Evolutionary conservation across 2,888 invertebrate genomes (phyloP).

Genomic region (Sericinus montela): DNA sequence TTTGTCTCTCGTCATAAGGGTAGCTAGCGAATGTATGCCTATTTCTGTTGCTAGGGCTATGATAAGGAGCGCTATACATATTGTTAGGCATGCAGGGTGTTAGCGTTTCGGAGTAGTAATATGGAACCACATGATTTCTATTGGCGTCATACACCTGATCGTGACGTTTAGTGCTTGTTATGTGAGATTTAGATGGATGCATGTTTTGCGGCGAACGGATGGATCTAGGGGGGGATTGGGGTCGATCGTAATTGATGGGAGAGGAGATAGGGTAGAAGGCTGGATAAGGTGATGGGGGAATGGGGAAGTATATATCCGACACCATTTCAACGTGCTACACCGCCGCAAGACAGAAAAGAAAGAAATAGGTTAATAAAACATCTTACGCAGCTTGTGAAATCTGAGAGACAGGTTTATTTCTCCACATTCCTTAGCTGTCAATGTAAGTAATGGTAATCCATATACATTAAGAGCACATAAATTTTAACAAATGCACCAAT

Average conservation of each 20-base stretch:
- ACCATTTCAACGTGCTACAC: conserved; percentile 86
- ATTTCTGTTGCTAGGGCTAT: conserved; percentile 42
- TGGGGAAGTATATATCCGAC: conserved; percentile 86
- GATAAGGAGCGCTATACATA: conserved; percentile 48
- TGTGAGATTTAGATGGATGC: conserved; percentile 40
- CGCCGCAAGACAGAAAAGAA: conserved; percentile 75
- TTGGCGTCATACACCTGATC: conserved; percentile 78
- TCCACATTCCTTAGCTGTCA: conserved; percentile 21
- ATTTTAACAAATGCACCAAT: conserved; percentile 62
- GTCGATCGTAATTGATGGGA: conserved; percentile 67
- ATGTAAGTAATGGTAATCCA: conserved; percentile 19
- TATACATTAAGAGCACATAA: conserved; percentile 35
- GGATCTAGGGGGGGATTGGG: conserved; percentile 50
- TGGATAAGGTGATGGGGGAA: conserved; percentile 67
- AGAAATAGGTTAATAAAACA: conserved; percentile 64
- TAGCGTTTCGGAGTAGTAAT: conserved; percentile 70
- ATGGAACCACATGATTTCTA: conserved; percentile 73
- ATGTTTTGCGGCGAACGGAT: conserved; percentile 58
- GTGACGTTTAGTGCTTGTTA: conserved; percentile 54
- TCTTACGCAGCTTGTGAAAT: conserved; percentile 20
- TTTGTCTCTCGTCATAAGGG: conserved; percentile 54
- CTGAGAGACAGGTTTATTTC: conserved; percentile 19
- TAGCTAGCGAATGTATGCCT: conserved; percentile 59
- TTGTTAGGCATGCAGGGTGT: conserved; percentile 69
- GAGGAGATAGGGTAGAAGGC: conserved; percentile 68